These are phyloP conservation scores for Ammodytes marinus DNA, from an alignment of 2,113 vertebrate genomes.

Conservation along the genomic window DNA sequence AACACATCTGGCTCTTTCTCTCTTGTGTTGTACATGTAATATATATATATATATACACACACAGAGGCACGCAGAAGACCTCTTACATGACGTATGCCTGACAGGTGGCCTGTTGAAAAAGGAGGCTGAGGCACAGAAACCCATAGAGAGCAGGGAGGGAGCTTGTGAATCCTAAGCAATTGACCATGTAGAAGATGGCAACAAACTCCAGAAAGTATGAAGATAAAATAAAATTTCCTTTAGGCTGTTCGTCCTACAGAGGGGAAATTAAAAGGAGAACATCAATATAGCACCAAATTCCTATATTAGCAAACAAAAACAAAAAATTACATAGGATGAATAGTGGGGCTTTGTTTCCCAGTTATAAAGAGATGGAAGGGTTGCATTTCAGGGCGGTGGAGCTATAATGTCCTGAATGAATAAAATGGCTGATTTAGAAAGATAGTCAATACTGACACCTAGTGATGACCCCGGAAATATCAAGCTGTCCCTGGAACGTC, in stretches of 20 bases:
- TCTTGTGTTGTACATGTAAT: no score
- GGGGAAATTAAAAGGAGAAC: neutral
- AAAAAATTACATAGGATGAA: neutral
- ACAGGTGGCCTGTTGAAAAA: conserved; percentile 65
- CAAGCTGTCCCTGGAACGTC: conserved; percentile 34
- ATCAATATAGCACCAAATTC: neutral
- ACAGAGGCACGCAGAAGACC: conserved; percentile 19
- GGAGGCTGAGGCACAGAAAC: conserved; percentile 31
- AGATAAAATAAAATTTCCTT: neutral
- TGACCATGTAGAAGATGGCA: neutral
- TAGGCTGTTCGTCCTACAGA: no score
- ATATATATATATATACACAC: neutral
- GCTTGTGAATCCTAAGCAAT: conserved; percentile 24
- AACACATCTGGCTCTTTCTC: no score
- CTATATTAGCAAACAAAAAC: neutral
- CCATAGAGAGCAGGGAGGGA: conserved; percentile 12
- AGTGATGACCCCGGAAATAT: conserved; percentile 27
- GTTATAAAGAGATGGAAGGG: neutral
- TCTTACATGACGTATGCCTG: conserved; percentile 32
- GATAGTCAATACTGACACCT: conserved; percentile 62
- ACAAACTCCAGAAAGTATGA: neutral
- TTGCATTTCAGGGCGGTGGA: neutral
- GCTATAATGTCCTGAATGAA: neutral
- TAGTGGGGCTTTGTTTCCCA: neutral
- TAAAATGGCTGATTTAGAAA: neutral